Evolutionary conservation across 2,888 invertebrate genomes (phyloP), one percentile per base, ranked within the genome.

Genomic region (Caenorhabditis sp.): DNA sequence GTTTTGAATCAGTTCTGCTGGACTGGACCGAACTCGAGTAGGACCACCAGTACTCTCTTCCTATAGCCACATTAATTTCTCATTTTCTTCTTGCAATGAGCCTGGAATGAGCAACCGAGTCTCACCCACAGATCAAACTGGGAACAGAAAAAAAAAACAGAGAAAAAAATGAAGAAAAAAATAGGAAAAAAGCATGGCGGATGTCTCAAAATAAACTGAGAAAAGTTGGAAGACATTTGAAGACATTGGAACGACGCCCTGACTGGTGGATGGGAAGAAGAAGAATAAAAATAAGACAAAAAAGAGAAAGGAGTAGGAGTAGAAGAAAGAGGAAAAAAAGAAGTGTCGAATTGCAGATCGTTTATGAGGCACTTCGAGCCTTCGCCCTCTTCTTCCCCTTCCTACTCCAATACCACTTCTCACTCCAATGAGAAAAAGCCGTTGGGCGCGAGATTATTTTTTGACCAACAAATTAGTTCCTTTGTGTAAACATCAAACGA

Each of bases 331-430:
- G 31, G 66, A 35, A 56, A 58, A 47, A 49, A 64, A 61, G 70
- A 56, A 70, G 79, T 79, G 79, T 79, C 79, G 79, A 79, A 79
- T 79, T 79, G 79, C 79, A 79, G 79, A 79, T 79, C 79, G 79
- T 79, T 79, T 79, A 79, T 79, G 70, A 79, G 79, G 56, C 79
- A 79, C 79, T 79, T 79, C 79, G 79, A 79, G 79, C 70, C 58
- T 70, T 70, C 35, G 31, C 66, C 47, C 56, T 38, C 69, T 47
- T 47, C 54, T 75, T 12, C 64, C 14, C 54, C 28, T 7, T 70
- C 28, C 54, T 77, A 41, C 68, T 59, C 49, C 68, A 68, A 28
- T 54, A 49, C 79, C 79, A 79, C 79, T 79, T 79, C 64, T 61
- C 70, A 56, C 76, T 76, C 26, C 24, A 75, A 64, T 56, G 64